Evolutionary conservation across 1,140 invertebrate genomes (phyloP), one percentile per base, ranked within the genome.

Genomic region (Pseudomyrmex flavicornis): DNA sequence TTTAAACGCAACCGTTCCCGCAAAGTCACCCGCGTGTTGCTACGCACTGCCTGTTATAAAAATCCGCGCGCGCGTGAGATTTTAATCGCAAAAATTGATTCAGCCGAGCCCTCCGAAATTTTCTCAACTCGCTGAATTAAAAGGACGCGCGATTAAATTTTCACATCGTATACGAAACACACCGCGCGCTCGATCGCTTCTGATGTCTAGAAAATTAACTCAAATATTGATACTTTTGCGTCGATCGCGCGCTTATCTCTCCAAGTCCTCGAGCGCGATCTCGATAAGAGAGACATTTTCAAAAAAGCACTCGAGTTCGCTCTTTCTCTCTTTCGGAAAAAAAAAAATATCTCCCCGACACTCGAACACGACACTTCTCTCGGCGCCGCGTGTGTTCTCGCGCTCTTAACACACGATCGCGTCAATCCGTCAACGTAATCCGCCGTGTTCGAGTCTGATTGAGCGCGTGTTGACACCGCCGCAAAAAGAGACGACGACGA

Each of bases 41-140:
- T 8, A 2, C 63, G 48, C 46, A n/a, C n/a, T 20, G 56, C 35
- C 10, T 52, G 70, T 74, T 62, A 58, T 63, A 82, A 84, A 84
- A 84, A 17, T 46, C 46, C 15, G 35, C 56, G 48, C 48, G 35
- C 56, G 48, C 48, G 46, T 48, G 35, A 56, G 44, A 83, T 75
- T 83, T 75, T 83, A 76, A 76, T 65, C 59, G 58, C 52, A 44
- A 1, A 82, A 74, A 82, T 62, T 75, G 44, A 80, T 80, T 80
- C 59, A 56, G n/a, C 35, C 26, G 26, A 4, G 26, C 26, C 26
- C 26, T 2, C 15, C 48, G 66, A 72, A 70, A 70, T 26, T 52
- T 22, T 13, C 15, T 48, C 9, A 8, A 15, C n/a, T 9, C 52
- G n/a, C 44, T 20, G 12, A 80, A 80, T 80, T 80, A 59, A 72